phyloP scores from a whole-genome alignment of 2,113 vertebrate genomes.

The Astatoreochromis straeleni region DNA sequence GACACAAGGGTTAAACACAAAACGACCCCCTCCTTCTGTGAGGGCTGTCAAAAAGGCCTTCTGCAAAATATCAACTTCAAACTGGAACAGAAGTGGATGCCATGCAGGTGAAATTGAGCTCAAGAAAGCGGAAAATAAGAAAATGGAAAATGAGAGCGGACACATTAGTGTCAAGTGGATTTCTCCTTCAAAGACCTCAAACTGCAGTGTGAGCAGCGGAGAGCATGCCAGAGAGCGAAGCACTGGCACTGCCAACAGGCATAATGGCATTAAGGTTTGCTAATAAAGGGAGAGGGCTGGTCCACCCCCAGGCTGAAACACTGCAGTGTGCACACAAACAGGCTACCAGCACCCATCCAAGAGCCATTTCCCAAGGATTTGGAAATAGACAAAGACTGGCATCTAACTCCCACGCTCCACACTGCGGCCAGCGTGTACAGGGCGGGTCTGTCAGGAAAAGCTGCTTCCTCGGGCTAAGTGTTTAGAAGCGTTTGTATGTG shows the following conservation, averaged over 20 bases:
- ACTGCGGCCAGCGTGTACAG: background rate
- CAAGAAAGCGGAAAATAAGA: background rate
- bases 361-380: slow-evolving; percentile 42
- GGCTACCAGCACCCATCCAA: slow-evolving; percentile 30
- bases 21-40: background rate
- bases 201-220: slow-evolving; percentile 35
- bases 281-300: slow-evolving; percentile 44
- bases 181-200: background rate
- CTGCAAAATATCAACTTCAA: background rate
- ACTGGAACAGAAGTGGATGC: background rate
- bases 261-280: slow-evolving; percentile 52
- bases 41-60: background rate
- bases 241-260: slow-evolving; percentile 35
- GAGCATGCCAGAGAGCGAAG: slow-evolving; percentile 31
- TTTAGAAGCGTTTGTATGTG: background rate
- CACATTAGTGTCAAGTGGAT: background rate
- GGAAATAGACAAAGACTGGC: slow-evolving; percentile 47
- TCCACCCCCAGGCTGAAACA: slow-evolving; percentile 41
- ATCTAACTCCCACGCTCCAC: slow-evolving; percentile 47
- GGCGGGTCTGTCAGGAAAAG: slow-evolving; percentile 15
- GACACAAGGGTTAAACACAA: background rate
- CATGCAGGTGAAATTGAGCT: background rate
- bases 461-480: slow-evolving; percentile 17
- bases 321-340: slow-evolving; percentile 55
- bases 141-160: background rate